Conservation (phyloP, 2,113 vertebrate species). For the Corynorhinus townsendii region DNA sequence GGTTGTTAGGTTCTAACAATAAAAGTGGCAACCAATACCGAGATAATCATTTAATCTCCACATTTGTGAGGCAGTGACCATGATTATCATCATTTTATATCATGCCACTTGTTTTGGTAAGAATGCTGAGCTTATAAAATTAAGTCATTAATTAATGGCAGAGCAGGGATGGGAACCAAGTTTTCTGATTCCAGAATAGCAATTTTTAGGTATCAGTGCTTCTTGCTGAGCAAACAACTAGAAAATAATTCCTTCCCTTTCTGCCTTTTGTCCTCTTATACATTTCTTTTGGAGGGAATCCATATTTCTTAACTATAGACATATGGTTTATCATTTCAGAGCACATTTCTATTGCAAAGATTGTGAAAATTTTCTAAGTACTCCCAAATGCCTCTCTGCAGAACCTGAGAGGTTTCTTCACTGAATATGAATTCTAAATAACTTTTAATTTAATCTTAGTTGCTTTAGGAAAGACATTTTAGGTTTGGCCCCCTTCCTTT, state of each 20-base stretch:
- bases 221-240: neutral
- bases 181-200: neutral
- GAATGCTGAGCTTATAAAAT: neutral
- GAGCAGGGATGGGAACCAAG: neutral
- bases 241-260: neutral
- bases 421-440: constrained; percentile 32
- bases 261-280: neutral
- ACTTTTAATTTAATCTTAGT: constrained; percentile 24
- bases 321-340: neutral
- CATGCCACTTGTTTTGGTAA: neutral
- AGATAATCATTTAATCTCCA: neutral
- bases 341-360: neutral
- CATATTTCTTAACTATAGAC: neutral
- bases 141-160: neutral
- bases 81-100: neutral
- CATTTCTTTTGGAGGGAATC: neutral
- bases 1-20: neutral
- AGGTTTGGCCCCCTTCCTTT: neutral
- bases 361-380: neutral
- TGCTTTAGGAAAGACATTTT: neutral
- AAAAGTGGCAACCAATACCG: neutral
- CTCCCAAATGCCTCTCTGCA: neutral
- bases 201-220: neutral
- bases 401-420: neutral
- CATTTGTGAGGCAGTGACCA: neutral